phyloP scores from a whole-genome alignment of 2,797 vertebrate species.

The Acestrorhynchus altus region DNA sequence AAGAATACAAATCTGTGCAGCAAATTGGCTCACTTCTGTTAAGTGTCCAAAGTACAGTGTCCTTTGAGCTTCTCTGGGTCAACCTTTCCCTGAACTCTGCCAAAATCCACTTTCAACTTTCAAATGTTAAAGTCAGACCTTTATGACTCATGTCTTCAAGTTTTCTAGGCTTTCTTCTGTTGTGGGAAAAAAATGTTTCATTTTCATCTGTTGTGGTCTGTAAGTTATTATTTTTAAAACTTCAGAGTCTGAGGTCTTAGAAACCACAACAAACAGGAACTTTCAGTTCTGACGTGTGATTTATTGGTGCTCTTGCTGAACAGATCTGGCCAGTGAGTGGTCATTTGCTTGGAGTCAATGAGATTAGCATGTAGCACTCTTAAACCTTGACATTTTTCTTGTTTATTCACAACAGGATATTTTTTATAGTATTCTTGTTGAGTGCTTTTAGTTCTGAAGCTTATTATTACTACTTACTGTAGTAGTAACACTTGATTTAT shows the following conservation, averaged over 20 bases:
- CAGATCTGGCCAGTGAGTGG: constrained; percentile 17
- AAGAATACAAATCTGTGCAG: too few relatives aligned
- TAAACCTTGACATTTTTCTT: background rate
- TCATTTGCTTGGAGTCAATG: constrained; percentile 11
- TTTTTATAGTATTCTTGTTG: too few relatives aligned
- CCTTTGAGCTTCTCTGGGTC: background rate
- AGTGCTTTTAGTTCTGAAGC: background rate
- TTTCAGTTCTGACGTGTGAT: constrained; percentile 12
- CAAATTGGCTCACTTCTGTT: too few relatives aligned
- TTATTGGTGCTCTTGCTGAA: background rate
- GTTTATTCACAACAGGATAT: background rate
- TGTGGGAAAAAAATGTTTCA: background rate
- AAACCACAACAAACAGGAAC: constrained; percentile 36
- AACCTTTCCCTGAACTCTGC: background rate
- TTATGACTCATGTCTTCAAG: constrained; percentile 25
- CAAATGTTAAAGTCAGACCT: background rate
- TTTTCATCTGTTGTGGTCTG: constrained; percentile 14
- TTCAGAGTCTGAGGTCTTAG: background rate
- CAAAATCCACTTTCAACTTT: constrained; percentile 21
- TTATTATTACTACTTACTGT: background rate
- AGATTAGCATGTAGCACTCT: background rate
- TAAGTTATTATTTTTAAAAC: constrained; percentile 18
- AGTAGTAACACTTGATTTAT: background rate
- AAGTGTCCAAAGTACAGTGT: too few relatives aligned
- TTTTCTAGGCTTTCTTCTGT: background rate